phyloP scores from a whole-genome alignment of 2,797 vertebrate genomes.

The Mastacembelus armatus region DNA sequence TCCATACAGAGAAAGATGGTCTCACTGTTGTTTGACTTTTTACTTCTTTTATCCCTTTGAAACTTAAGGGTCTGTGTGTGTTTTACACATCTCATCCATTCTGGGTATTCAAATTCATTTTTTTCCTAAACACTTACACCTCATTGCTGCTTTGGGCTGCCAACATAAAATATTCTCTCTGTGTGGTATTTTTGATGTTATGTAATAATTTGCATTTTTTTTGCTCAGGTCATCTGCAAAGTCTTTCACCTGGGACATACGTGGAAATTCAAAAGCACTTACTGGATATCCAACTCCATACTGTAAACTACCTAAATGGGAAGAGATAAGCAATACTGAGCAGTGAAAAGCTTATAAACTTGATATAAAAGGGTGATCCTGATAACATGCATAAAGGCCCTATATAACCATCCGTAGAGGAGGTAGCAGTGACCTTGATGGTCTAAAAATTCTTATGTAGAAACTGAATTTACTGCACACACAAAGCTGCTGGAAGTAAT shows the following conservation, averaged over 20 bases:
- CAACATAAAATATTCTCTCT: constrained; percentile 24
- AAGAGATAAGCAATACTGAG: constrained; percentile 28
- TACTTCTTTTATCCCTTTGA: neutral
- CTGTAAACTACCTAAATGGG: constrained; percentile 17
- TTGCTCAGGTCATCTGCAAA: constrained; percentile 32
- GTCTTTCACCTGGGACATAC: constrained; percentile 28
- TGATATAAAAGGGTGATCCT: constrained; percentile 52
- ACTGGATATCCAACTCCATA: constrained; percentile 3
- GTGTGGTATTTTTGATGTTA: constrained; percentile 34
- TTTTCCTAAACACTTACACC: constrained; percentile 9
- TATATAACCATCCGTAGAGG: constrained; percentile 41
- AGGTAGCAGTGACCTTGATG: constrained; percentile 47
- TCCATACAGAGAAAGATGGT: neutral
- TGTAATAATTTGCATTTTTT: constrained; percentile 33
- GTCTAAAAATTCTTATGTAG: constrained; percentile 33
- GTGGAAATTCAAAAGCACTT: neutral
- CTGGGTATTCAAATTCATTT: constrained; percentile 15
- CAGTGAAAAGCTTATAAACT: constrained; percentile 35
- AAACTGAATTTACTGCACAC: constrained; percentile 43
- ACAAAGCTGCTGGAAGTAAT: constrained; percentile 24
- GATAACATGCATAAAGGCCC: constrained; percentile 41
- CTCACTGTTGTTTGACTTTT: neutral
- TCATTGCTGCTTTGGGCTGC: constrained; percentile 11
- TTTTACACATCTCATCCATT: constrained; percentile 17
- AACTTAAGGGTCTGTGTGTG: neutral